These are phyloP conservation scores for Thelaira solivaga DNA, from an alignment of 2,888 invertebrate species.

Conservation along the genomic window DNA sequence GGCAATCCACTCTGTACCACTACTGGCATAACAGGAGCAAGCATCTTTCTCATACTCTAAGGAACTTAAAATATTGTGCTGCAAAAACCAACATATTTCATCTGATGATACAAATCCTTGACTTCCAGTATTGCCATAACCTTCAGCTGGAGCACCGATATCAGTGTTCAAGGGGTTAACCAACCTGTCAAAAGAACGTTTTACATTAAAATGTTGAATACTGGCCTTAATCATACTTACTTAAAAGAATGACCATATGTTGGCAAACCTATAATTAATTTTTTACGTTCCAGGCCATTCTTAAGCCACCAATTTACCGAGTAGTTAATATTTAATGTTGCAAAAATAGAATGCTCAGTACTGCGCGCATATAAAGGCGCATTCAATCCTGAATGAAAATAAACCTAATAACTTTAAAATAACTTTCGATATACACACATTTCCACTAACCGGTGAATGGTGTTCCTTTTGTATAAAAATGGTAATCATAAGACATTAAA, in stretches of 20 bases:
- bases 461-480: slow-evolving; percentile 85
- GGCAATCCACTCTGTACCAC: slow-evolving; percentile 87
- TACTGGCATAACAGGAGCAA: slow-evolving; percentile 86
- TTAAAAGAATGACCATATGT: slow-evolving; percentile 90
- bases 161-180: slow-evolving; percentile 83
- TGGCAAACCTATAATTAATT: slow-evolving; percentile 90
- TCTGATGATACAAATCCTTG: slow-evolving; percentile 85
- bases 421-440: not conserved
- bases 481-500: slow-evolving; percentile 95
- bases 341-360: slow-evolving; percentile 81
- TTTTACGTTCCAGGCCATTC: slow-evolving; percentile 86
- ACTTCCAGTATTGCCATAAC: slow-evolving; percentile 83
- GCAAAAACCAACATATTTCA: slow-evolving; percentile 83
- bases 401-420: not conserved
- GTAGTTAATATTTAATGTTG: slow-evolving; percentile 88
- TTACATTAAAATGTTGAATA: not conserved
- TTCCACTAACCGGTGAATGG: slow-evolving; percentile 84
- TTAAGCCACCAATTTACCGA: slow-evolving; percentile 86
- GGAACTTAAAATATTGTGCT: slow-evolving; percentile 77
- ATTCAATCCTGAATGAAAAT: slow-evolving; percentile 81
- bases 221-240: slow-evolving; percentile 73
- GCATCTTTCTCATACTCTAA: slow-evolving; percentile 83
- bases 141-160: slow-evolving; percentile 84
- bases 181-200: slow-evolving; percentile 77
- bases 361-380: slow-evolving; percentile 84